Base-by-base conservation (phyloP, 2,888 invertebrate genomes). In the Leucophora obtusa region DNA sequence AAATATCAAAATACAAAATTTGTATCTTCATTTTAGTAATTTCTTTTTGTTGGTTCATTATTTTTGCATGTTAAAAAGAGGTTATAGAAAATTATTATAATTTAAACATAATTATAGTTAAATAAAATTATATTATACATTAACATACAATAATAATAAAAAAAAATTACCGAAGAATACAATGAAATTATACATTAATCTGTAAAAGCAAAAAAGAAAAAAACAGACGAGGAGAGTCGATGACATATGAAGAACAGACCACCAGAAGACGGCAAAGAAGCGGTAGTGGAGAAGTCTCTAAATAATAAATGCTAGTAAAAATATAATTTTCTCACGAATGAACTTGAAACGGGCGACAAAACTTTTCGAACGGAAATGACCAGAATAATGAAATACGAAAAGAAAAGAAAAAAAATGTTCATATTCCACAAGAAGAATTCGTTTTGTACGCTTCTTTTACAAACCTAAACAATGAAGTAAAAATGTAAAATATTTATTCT, bases 291-390 rank as follows among this genome's bases (percentile, higher is more conserved):
- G 14, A 35, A 63, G 50, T 68, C 54, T 53, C 21, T 35, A 21
- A 68, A 69, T 28, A 28, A 28, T 28, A 28, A 6, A 28, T 28
- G 6, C 28, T 58, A 75, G 47, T 63, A 72, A 68, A 75, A 76
- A 76, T 60, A 73, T 51, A 74, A 74, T 81, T 81, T 81, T 81
- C 81, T 81, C 81, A 81, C 81, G 81, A 77, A 58, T 69, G 77
- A 77, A 81, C 81, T 77, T 81, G 81, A 81, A 81, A 81, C 73
- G 77, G 81, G 81, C 81, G 81, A 81, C 81, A 81, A 74, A 77
- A 77, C 51, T 81, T 75, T 81, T 81, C 35, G 70, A 81, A 81
- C 81, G 81, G 81, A 81, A 81, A 81, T 81, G 81, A 66, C 77
- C 81, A 77, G 77, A 81, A 77, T 77, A 77, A 74, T 81, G 70